Base-by-base conservation (phyloP, 2,797 vertebrate genomes). In the Coilia nasus region DNA sequence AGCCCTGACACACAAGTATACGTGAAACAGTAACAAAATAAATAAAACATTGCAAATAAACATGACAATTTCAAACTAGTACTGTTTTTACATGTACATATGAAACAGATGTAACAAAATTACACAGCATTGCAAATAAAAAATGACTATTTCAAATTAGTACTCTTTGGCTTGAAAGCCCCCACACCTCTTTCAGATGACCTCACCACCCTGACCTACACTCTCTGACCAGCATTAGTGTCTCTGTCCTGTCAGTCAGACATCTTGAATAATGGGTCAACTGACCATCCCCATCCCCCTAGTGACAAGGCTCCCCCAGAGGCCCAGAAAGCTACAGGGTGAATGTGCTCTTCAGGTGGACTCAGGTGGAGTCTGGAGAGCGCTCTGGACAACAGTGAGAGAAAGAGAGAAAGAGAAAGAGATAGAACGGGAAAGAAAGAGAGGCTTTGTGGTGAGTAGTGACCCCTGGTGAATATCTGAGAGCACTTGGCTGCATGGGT, bases 171-270 rank as follows among this genome's bases (percentile, higher is more conserved):
- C 41, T 78, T 41, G 17, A 44, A 19, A 14, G 25, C 11, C 64
- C 35, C 17, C 35, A 41, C 35, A 31, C 14, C 17, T 15, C 35
- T 4, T 19, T 17, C 71, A 28, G 25, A 15, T 59, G 25, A 35
- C 7, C 19, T 62, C 47, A n/a, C 25, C 31, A 6, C 54, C 59
- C 28, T 82, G 44, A 71, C 21, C n/a, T n/a, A 19, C 23, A 60
- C 19, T 56, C 17, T 6, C 59, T 67, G 12, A 21, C 84, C 82
- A 23, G n/a, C 57, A 46, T 46, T 81, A 81, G 14, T 85, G 75
- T 81, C 60, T 56, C 60, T 82, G 60, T 82, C 59, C 28, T 82
- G 60, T 56, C 81, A 85, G 15, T n/a, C 23, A n/a, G 41, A 21
- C 75, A 64, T 21, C 17, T 15, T 28, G 57, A 64, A 23, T 41